Evolutionary conservation across 2,888 invertebrate species (phyloP).

Genomic region (Phalangium opilio): DNA sequence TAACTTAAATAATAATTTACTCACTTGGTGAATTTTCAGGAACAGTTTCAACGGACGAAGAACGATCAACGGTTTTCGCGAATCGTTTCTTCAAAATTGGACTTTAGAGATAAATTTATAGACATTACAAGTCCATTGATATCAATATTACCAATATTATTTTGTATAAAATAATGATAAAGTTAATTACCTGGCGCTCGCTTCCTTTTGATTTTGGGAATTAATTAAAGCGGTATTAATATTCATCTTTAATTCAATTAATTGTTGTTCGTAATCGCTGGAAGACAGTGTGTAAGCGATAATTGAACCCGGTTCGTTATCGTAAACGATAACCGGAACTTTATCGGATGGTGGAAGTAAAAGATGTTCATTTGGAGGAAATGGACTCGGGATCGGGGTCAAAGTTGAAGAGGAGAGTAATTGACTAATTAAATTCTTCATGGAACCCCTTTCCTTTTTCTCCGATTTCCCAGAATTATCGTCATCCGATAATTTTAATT

Average conservation of each 20-base stretch:
- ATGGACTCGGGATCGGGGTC: slow-evolving; percentile 38
- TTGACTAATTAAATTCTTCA: slow-evolving; percentile 51
- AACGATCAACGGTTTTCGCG: too few species aligned
- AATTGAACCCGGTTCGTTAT: slow-evolving; percentile 65
- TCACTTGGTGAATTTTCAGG: too few species aligned
- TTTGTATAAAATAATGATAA: too few species aligned
- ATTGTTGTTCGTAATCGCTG: slow-evolving; percentile 47
- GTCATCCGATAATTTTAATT: slow-evolving; percentile 3
- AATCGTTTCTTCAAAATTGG: too few species aligned
- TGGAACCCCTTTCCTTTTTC: slow-evolving; percentile 29
- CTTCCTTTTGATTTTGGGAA: too few species aligned
- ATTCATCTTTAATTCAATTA: slow-evolving; percentile 35
- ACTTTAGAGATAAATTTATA: too few species aligned
- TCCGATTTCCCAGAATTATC: slow-evolving; percentile 15
- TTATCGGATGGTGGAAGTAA: slow-evolving; percentile 41
- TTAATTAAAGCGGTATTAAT: slow-evolving; percentile 1
- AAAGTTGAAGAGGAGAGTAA: slow-evolving; percentile 43
- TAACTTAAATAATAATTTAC: too few species aligned
- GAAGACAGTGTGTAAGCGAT: slow-evolving; percentile 67
- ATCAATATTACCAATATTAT: too few species aligned
- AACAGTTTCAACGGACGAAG: too few species aligned
- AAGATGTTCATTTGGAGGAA: slow-evolving; percentile 52
- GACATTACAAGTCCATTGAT: too few species aligned
- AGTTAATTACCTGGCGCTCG: too few species aligned
- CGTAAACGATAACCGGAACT: slow-evolving; percentile 48